Base-by-base conservation (phyloP, 1,140 invertebrate genomes). In the Holcopasites calliopsidis region DNA sequence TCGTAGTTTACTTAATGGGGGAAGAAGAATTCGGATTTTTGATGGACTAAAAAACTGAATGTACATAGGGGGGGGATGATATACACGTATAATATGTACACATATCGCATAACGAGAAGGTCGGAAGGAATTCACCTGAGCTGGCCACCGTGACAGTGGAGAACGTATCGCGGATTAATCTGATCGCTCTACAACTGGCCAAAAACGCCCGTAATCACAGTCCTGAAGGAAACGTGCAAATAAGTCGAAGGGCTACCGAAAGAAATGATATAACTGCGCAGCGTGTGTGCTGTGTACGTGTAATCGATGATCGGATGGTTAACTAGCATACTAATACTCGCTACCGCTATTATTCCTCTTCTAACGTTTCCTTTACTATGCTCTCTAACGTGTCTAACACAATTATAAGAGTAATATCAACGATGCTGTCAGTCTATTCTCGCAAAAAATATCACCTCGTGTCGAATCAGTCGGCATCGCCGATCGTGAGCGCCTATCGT, bases 341-440 rank as follows among this genome's bases (percentile, higher is more conserved):
- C 80, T 80, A 77, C 66, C 40, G 28, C 79, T 86, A 84, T 55
- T 55, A 49, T 80, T 78, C 42, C n/a, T n/a, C n/a, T n/a, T 71
- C 82, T 86, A 86, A 82, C 77, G 50, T 65, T 79, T 74, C 28
- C 50, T 49, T 76, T 65, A 80, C 81, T 86, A 85, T 68, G 77
- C 49, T 82, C 57, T 76, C 84, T 86, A 86, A 47, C 62, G 76
- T 69, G 78, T 83, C 84, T 86, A 87, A 84, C 83, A 86, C 72
- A 84, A 86, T 86, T 47, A 66, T 87, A 80, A 86, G 85, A 73
- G 78, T 50, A 26, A 16, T 55, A 38, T 82, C 38, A 69, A 80
- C 80, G 86, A 85, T 68, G 47, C 83, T 86, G 86, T 86, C 85
- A 86, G 85, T 86, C 85, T 86, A 86, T 86, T 86, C 83, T 86